Evolutionary conservation across 1,140 invertebrate species (phyloP), one percentile per base, ranked within the genome.

Genomic region (Luehdorfia chinensis): DNA sequence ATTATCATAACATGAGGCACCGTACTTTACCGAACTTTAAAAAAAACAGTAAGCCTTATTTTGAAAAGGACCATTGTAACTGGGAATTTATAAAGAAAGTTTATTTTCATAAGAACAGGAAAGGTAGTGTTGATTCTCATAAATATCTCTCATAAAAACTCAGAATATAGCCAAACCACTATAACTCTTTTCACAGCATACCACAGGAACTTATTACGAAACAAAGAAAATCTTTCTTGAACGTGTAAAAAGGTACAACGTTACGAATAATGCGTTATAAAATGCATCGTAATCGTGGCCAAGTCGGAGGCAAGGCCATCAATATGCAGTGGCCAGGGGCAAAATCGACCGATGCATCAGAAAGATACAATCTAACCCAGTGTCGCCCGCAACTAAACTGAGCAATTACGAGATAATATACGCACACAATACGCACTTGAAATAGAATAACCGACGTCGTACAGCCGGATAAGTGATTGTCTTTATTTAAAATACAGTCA

Each of bases 351-450:
- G 52, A 73, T 75, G 69, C 56, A 72, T 77, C 68, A 67, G 55
- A 36, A 9, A 59, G 68, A 77, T 77, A 77, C 51, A 31, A 76
- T 77, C 74, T 64, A 50, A 60, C 47, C 52, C 47, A 48, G 48
- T 63, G 68, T 72, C 63, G 64, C 59, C 67, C 52, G 58, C 57
- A 66, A 63, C 62, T 65, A 71, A 75, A 64, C 54, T 58, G 39
- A 46, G 61, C 61, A 74, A 74, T 66, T 66, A 66, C 50, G 37
- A 27, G 37, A 12, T 41, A 41, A 41, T 41, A 14, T 41, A 27
- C 18, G 36, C n/a, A 36, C 34, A 16, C 23, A 41, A 7, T 15
- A 11, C 23, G 11, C 37, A 14, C 21, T 28, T 8, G 25, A 28
- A 27, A 25, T 21, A 27, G 15, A 37, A 37, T 37, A 37, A 37